Evolutionary conservation across 2,888 invertebrate genomes (phyloP).

Genomic region (Holacanthella duospinosa): DNA sequence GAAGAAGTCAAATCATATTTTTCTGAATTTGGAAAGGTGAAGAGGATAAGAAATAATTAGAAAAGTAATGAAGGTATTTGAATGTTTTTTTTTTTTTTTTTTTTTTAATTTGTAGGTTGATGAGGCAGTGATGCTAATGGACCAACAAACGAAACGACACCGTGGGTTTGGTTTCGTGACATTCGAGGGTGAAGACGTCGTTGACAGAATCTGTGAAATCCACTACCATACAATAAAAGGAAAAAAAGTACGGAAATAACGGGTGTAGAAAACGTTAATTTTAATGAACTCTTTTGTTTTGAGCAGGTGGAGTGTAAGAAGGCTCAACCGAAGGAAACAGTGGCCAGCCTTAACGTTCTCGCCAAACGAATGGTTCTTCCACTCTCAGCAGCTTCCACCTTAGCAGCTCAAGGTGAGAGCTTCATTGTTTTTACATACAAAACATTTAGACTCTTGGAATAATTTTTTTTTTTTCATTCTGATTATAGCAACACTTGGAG

Average conservation of each 20-base stretch:
- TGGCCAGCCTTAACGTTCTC: conserved; percentile 35
- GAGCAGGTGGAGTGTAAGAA: conserved; percentile 40
- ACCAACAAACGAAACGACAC: conserved; percentile 41
- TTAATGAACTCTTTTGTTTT: neutral
- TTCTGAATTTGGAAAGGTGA: conserved; percentile 40
- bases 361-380: conserved; percentile 38
- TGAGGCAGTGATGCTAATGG: conserved; percentile 40
- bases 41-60: conserved; percentile 3
- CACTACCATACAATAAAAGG: conserved; percentile 41
- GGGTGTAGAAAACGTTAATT: neutral
- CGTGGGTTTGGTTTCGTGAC: conserved; percentile 41
- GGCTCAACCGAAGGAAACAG: conserved; percentile 39
- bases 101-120: conserved; percentile 32
- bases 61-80: neutral
- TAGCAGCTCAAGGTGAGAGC: conserved; percentile 34
- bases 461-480: conserved; percentile 2
- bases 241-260: conserved; percentile 39
- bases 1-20: conserved; percentile 41
- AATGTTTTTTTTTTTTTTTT: no score
- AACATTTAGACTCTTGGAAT: neutral
- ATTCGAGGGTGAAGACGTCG: conserved; percentile 40
- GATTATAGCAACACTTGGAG: conserved; percentile 31
- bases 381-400: conserved; percentile 30
- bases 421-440: neutral
- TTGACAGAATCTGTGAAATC: conserved; percentile 40